phyloP scores from a whole-genome alignment of 2,113 vertebrate species.

The Microcebus jonahi region DNA sequence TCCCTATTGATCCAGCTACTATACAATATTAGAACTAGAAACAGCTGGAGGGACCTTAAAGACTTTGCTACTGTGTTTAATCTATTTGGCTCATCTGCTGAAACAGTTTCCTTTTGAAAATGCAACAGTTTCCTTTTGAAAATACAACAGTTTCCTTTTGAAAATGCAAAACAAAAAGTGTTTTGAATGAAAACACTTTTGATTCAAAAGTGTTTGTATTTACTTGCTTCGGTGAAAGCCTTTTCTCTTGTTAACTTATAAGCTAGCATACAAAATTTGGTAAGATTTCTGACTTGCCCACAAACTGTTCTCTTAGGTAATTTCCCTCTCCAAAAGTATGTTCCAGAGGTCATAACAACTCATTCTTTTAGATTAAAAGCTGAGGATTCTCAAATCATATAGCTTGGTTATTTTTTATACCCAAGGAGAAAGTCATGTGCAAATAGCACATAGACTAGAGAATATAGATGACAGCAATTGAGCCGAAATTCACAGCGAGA shows the following conservation, averaged over 20 bases:
- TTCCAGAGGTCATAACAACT: neutral
- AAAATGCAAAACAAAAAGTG: constrained; percentile 30
- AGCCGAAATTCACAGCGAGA: neutral
- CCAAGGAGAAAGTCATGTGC: neutral
- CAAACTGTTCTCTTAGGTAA: constrained; percentile 22
- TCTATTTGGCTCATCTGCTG: neutral
- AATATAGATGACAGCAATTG: neutral
- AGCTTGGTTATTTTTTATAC: neutral
- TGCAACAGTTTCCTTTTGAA: neutral
- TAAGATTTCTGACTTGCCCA: neutral
- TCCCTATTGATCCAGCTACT: neutral
- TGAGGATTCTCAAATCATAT: neutral
- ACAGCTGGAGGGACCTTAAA: neutral
- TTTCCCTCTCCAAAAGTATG: neutral
- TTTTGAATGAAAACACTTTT: too few relatives aligned
- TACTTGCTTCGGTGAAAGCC: neutral
- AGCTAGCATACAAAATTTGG: neutral
- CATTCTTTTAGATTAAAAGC: constrained; percentile 30
- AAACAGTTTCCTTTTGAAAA: constrained; percentile 20
- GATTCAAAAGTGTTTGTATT: neutral
- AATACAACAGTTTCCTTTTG: neutral
- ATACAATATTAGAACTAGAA: neutral
- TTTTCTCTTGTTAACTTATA: constrained; percentile 29
- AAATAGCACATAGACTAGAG: neutral
- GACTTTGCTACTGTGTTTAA: neutral